phyloP scores from a whole-genome alignment of 2,888 invertebrate species.

The Himalopsyche tibetana region DNA sequence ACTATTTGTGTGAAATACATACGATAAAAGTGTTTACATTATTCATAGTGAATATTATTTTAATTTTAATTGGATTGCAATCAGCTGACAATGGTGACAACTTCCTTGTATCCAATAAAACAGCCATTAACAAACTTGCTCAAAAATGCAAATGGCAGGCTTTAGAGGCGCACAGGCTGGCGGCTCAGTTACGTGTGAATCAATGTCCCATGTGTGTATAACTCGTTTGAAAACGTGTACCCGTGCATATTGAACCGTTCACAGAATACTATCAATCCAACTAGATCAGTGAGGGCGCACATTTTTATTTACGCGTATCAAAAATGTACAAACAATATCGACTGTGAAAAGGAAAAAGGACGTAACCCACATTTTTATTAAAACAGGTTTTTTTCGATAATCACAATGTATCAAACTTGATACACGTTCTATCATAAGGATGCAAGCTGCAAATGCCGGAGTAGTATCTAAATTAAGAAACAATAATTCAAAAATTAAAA shows the following conservation, averaged over 20 bases:
- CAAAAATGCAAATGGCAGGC: background rate
- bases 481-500: too few species aligned
- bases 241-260: slow-evolving; percentile 24
- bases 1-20: too few species aligned
- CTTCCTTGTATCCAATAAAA: slow-evolving; percentile 16
- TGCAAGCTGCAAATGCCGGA: too few species aligned
- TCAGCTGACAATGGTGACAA: background rate
- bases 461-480: too few species aligned
- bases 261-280: background rate
- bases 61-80: background rate
- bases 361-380: too few species aligned
- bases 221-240: slow-evolving; percentile 9
- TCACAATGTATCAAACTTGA: too few species aligned
- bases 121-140: background rate
- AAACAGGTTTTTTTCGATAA: too few species aligned
- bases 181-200: slow-evolving; percentile 19
- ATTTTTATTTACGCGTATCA: background rate
- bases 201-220: slow-evolving; percentile 8
- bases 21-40: background rate
- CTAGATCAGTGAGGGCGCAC: background rate
- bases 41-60: background rate
- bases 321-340: background rate
- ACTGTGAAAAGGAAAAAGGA: too few species aligned
- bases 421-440: too few species aligned
- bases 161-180: background rate